Evolutionary conservation across 1,140 invertebrate genomes (phyloP), one percentile per base, ranked within the genome.

Genomic region (Sesamia nonagrioides): DNA sequence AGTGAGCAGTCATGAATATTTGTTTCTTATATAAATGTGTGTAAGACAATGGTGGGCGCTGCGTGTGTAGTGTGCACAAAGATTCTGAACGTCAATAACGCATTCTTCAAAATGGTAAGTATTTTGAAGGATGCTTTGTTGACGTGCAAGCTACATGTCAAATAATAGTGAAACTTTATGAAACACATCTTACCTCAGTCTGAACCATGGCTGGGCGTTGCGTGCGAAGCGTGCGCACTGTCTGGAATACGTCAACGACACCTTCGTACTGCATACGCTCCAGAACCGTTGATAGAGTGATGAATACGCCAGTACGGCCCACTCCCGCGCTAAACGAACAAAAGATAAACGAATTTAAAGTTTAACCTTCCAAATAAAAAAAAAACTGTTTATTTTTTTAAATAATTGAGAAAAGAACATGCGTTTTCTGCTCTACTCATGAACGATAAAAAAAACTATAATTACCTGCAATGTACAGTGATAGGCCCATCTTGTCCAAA

Each of bases 401-500:
- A 27, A 27, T 27, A 27, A 27, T 27, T 3, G 27, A 27, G 27
- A 27, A 27, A 27, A n/a, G n/a, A n/a, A n/a, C n/a, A n/a, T n/a
- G n/a, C n/a, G n/a, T n/a, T n/a, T n/a, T n/a, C n/a, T n/a, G n/a
- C n/a, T n/a, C n/a, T n/a, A n/a, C n/a, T n/a, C n/a, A n/a, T n/a
- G n/a, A n/a, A n/a, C n/a, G n/a, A n/a, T n/a, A n/a, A n/a, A 27
- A 27, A 27, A 27, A 27, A 1, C 17, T 0, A 8, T 63, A 42
- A 37, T 63, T 48, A 98, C 97, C 97, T 98, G 96, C 99, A 99
- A 94, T 99, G 99, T 15, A 99, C 99, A 48, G 99, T 99, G 81
- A 99, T 99, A 17, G 99, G 99, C 15, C 99, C 99, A 91, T 99
- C 99, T 91, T 99, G 98, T 21, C 99, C 99, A 95, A 99, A 99